Conservation (phyloP, 2,797 vertebrate species). For the Meda fulgida region DNA sequence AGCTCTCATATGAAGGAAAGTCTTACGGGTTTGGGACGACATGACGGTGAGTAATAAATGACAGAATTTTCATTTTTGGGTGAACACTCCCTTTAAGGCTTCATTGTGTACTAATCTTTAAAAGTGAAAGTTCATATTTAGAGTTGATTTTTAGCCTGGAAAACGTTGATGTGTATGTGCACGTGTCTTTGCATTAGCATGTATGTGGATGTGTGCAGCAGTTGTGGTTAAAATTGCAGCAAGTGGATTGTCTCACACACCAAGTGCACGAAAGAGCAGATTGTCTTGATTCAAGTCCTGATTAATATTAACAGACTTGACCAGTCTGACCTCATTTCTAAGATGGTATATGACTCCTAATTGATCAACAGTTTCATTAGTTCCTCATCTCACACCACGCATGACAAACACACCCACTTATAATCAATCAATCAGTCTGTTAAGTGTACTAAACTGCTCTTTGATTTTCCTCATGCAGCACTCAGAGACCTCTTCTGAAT, state of each 20-base stretch:
- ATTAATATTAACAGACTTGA: background rate
- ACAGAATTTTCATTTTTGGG: no score
- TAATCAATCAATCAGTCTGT: conserved; percentile 6
- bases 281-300: conserved; percentile 13
- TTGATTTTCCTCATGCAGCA: background rate
- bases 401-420: background rate
- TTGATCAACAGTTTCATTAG: background rate
- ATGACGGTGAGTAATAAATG: no score
- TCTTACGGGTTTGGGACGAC: no score
- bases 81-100: background rate
- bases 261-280: conserved; percentile 1
- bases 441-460: conserved; percentile 2
- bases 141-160: background rate
- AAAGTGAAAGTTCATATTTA: background rate
- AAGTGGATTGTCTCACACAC: background rate
- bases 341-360: background rate
- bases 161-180: background rate
- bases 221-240: background rate
- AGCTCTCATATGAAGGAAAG: no score
- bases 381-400: background rate
- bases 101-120: background rate
- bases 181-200: background rate
- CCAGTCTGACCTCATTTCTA: conserved; percentile 2
- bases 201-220: background rate
- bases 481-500: background rate